These are phyloP conservation scores for Pristiophorus japonicus DNA, from an alignment of 2,113 vertebrate species.

Conservation along the genomic window DNA sequence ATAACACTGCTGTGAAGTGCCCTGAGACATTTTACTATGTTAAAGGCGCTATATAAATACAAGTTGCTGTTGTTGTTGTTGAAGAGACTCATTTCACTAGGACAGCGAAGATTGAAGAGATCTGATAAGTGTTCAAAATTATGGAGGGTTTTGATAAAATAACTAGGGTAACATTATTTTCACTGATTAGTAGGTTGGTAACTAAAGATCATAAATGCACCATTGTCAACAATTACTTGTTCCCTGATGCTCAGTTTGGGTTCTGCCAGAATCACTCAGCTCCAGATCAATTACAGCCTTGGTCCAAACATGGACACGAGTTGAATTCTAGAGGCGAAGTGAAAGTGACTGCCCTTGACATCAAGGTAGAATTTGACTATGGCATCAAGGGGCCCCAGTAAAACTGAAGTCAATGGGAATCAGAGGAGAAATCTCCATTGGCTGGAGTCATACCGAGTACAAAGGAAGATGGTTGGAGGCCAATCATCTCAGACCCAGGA, in stretches of 20 bases:
- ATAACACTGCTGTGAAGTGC: no score
- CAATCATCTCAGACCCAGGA: not conserved
- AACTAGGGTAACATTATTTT: not conserved
- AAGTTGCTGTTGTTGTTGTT: no score
- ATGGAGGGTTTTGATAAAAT: not conserved
- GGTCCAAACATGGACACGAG: not conserved
- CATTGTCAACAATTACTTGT: not conserved
- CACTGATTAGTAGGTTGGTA: not conserved
- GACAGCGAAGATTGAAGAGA: not conserved
- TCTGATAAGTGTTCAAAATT: not conserved
- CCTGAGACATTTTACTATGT: no score
- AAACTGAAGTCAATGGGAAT: not conserved
- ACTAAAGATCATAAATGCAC: not conserved
- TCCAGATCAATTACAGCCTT: not conserved
- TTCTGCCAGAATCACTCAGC: not conserved
- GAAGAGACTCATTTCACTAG: not conserved
- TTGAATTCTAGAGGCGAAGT: not conserved
- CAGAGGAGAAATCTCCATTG: not conserved
- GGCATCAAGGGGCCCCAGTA: not conserved
- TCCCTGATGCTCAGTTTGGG: not conserved
- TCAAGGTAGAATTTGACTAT: not conserved
- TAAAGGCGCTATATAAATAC: no score
- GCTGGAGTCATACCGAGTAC: not conserved
- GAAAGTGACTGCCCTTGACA: not conserved
- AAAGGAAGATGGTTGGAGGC: not conserved